Evolutionary conservation across 2,888 invertebrate genomes (phyloP), one percentile per base, ranked within the genome.

Genomic region (Marronus borbonicus): DNA sequence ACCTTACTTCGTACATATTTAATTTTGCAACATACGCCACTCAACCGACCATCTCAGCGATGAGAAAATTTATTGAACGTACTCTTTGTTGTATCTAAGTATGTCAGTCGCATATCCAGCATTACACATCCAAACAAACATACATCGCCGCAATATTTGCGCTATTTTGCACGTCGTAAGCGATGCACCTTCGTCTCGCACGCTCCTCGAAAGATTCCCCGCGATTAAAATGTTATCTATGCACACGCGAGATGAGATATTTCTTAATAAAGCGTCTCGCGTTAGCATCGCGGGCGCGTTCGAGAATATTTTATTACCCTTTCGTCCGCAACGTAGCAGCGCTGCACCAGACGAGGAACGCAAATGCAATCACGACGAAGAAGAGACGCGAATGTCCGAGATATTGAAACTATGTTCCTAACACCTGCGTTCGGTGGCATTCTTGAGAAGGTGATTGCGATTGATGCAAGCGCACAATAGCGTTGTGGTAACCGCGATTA

Each of bases 61-160:
- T 12, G 65, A 77, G 60, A 62, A 68, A 75, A 78, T 66, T 66
- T 68, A 78, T 62, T 24, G 55, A 64, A 78, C 44, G 60, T 28
- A 66, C 44, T 74, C 78, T 78, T 78, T 78, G 78, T 78, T 78
- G 78, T 78, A 55, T 76, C 75, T 78, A 78, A 78, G 78, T 78
- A 50, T 78, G 44, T 44, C 44, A 44, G 78, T 52, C 52, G 66
- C 75, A 65, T 64, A 55, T 74, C 60, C 50, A 44, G 8, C 44
- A 44, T 44, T 12, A 44, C 44, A 44, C 8, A 44, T 44, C 8
- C 10, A 8, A 2, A 12, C 44, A 44, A 2, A 44, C 44, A 44
- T 12, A 44, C 10, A 44, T 44, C 44, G 44, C 44, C 44, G 44
- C 44, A 44, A 44, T 44, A 44, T 44, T 44, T 44, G 44, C 44